Evolutionary conservation across 2,113 vertebrate species (phyloP), one percentile per base, ranked within the genome.

Genomic region (Uropsilus gracilis): DNA sequence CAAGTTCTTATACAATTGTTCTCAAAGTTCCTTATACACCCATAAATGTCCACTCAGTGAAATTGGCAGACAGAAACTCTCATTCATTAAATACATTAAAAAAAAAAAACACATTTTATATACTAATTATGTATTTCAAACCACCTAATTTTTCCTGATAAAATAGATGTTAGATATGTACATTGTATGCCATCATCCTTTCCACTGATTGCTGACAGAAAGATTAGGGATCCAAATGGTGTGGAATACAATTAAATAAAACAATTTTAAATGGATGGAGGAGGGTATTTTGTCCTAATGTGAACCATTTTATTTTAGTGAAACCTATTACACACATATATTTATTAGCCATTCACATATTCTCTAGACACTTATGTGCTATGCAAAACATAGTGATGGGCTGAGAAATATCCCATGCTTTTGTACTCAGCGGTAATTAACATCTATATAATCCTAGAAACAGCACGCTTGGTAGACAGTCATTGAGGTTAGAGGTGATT

Each of bases 41-140:
- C 32, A 69, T 87, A 87, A 95, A 81, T 34, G 55, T 44, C 68
- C 69, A 26, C 75, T 63, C 76, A 89, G 86, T 69, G 48, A 92
- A 92, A 84, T 3, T 64, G 86, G 55, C 80, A 69, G 64, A 69
- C 42, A 37, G 86, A 77, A 96, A 53, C 34, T 64, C 63, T 86
- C 78, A 89, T 90, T 91, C 71, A 93, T 95, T 69, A 80, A 94
- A 85, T 71, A 50, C 82, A 44, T 78, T 96, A n/a, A 91, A n/a
- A n/a, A n/a, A n/a, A n/a, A n/a, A 96, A 96, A 96, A 44, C 20
- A 73, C 82, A 91, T 92, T 96, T 90, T 84, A 93, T 77, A 89
- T 92, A 90, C 46, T 64, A 90, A 93, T 91, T 86, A 86, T 76
- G 3, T 89, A 87, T 95, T 94, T 75, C 48, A 91, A 26, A 85